Base-by-base conservation (phyloP, 2,113 vertebrate genomes). In the Polyodon spathula region DNA sequence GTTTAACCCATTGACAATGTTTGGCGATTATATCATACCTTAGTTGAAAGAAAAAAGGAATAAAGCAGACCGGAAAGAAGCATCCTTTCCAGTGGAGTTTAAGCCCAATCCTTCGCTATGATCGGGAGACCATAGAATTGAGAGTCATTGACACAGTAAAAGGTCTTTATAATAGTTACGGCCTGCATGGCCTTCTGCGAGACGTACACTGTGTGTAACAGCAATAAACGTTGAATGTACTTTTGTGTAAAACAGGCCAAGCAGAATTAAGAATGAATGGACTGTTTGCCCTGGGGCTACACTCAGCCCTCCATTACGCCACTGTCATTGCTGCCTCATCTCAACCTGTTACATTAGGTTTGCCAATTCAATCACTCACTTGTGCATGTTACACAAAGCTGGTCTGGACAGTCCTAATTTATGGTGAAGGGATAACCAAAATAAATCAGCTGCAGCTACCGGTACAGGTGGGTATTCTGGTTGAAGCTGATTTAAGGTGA, bases 261-360 rank as follows among this genome's bases (percentile, higher is more conserved):
- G 56, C 63, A 69, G 57, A 63, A 66, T 60, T 62, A 69, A 65
- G 56, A 63, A 56, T 56, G 56, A 63, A 59, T 57, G 60, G 42
- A 63, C 44, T 57, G 63, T 53, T 62, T 63, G 63, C 60, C 63
- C 63, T 6, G 12, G 53, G 67, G 63, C 50, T 57, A 11, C 40
- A 60, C 12, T 58, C 56, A 40, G 44, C 15, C 9, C 53, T 60
- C 56, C 58, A 56, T 63, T 56, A 53, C 51, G 50, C 56, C 42
- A 40, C 12, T 4, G 56, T 27, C 42, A 42, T 41, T 37, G 14
- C 52, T 39, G 56, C 48, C 60, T 63, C 51, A 39, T 67, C 56
- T 60, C 61, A 60, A 63, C 63, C 60, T 60, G 52, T 60, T 54
- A 56, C 67, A 60, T 65, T 55, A 60, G 44, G 14, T 52, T 17